These are phyloP conservation scores for Agriopis leucophaearia DNA, from an alignment of 2,888 invertebrate species.

Conservation along the genomic window DNA sequence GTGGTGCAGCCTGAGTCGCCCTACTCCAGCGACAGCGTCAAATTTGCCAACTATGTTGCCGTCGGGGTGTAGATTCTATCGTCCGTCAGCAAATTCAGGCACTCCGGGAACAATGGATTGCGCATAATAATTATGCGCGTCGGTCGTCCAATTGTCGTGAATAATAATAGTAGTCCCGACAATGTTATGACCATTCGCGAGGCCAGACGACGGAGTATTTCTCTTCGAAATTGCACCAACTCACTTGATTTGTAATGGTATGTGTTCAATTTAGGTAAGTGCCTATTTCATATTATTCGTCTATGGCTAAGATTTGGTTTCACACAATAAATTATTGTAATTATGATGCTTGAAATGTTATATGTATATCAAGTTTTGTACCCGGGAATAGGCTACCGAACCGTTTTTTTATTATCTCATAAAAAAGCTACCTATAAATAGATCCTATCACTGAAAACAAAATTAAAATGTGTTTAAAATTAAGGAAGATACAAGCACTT, in stretches of 20 bases:
- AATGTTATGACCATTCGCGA: background rate
- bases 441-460: no score
- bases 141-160: background rate
- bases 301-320: no score
- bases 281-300: no score
- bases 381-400: no score
- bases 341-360: background rate
- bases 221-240: background rate
- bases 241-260: background rate
- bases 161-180: background rate
- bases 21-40: background rate
- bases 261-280: background rate
- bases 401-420: no score
- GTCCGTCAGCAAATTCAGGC: background rate
- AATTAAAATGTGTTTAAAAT: no score
- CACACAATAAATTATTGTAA: no score
- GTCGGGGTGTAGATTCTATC: background rate
- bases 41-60: background rate
- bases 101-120: constrained; percentile 4
- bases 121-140: constrained; percentile 2
- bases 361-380: no score
- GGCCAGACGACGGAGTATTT: background rate
- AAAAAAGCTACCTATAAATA: no score
- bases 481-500: no score
- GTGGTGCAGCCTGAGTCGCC: background rate